A percentile compares a stretch with the other conserved stretches of the same genome.
These are phyloP conservation scores for Tenualosa ilisha DNA, from an alignment of 2,797 vertebrate species.

Conservation along the genomic window DNA sequence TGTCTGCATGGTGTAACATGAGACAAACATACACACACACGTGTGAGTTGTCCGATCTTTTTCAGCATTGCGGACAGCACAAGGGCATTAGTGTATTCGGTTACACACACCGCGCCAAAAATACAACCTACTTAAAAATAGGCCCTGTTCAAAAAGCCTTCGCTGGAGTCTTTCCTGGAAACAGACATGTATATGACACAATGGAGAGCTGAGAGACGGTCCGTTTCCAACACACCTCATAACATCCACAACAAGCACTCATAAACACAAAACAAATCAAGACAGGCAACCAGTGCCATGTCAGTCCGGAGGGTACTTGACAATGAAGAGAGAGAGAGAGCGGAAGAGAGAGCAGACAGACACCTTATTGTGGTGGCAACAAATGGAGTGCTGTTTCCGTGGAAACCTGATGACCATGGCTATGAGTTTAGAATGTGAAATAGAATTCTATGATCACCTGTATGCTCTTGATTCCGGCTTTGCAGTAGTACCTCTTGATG, in stretches of 20 bases:
- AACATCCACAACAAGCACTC: conserved; percentile 17
- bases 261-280: conserved; percentile 30
- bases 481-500: conserved; percentile 96
- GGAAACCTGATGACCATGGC: neutral
- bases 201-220: conserved; percentile 30
- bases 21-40: neutral
- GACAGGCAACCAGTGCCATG: neutral
- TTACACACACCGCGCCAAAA: conserved; percentile 47
- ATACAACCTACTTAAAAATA: conserved; percentile 55
- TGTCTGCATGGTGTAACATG: neutral
- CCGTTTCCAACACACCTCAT: conserved; percentile 25
- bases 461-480: conserved; percentile 95
- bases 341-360: neutral
- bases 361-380: neutral
- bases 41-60: conserved; percentile 17
- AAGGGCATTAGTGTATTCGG: conserved; percentile 50
- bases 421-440: neutral
- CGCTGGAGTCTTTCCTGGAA: conserved; percentile 46
- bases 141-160: conserved; percentile 23
- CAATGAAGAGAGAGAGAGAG: neutral
- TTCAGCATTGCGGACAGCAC: conserved; percentile 34
- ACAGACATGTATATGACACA: conserved; percentile 32
- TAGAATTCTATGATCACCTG: conserved; percentile 74
- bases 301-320: neutral
- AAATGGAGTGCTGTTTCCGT: conserved; percentile 4